Base-by-base conservation (phyloP, 1,140 invertebrate genomes). In the Pachypeltis micranthus region DNA sequence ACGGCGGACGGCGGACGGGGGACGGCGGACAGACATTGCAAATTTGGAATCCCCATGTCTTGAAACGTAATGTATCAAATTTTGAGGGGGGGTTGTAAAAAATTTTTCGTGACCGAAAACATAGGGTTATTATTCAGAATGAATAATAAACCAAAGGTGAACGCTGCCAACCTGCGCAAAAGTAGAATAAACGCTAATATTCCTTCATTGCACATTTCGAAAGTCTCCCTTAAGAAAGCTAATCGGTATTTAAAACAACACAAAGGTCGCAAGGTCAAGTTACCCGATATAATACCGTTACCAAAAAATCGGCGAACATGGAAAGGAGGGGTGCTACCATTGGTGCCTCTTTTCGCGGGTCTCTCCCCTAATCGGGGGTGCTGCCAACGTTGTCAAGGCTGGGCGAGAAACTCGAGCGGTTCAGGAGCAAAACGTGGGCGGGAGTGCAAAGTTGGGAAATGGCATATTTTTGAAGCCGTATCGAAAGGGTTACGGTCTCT, bases 381-480 rank as follows among this genome's bases (percentile, higher is more conserved):
- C 69, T 25, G 67, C 71, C 16, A 67, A 64, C 19, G 68, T 73
- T n/a, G 67, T 67, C 16, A 71, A 73, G 63, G 67, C 70, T 28
- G 68, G 73, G 0, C 71, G 68, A 63, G 67, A 69, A 60, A 69
- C 66, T 16, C 66, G 65, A 60, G 47, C 59, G 34, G 66, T 70
- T 26, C 63, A 67, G 65, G 61, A 70, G 65, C 55, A 65, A 24
- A 39, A 39, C 7, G 31, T 7, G 7, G 7, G 16, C 7, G 16
- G 7, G 16, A 39, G 7, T 67, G 73, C 14, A 56, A 68, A 61
- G 71, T 73, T 65, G 61, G 55, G 7, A 54, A 72, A 67, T 61
- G 70, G 25, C 71, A 72, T 67, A 75, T 74, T 69, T 63, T 63
- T 66, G 67, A 59, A 12, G 72, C 72, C 71, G 71, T 24, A 39